Base-by-base conservation (phyloP, 1,140 invertebrate species). In the Lordiphosa stackelbergi region DNA sequence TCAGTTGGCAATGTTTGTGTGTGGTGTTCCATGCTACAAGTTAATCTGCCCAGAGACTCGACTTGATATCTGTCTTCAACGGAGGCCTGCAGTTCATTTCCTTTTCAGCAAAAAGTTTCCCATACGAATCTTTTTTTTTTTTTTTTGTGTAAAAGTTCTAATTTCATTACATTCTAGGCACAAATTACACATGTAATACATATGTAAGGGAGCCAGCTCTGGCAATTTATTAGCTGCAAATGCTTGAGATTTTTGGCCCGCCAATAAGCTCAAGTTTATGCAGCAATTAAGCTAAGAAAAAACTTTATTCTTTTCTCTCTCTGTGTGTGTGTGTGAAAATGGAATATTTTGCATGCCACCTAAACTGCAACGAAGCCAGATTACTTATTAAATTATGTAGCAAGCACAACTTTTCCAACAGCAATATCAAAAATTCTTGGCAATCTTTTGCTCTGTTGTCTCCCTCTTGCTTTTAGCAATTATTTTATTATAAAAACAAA, bases 101-200 rank as follows among this genome's bases (percentile, higher is more conserved):
- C 70, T 59, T 63, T 62, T 24, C 43, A 53, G 41, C 19, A 53
- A 54, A 62, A 53, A 59, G 31, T 34, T 53, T 36, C 31, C 45
- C 13, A 38, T 51, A 38, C 22, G 16, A 9, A 6, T 28, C 12
- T 66, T 73, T 65, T 62, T 43, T 31, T 24, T 42, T 13, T 54
- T 35, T 12, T 10, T 52, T 10, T 59, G 35, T 45, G 43, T 35
- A 73, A 75, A 83, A 79, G 55, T 79, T 79, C 77, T 83, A 79
- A 79, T 79, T 79, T 79, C 53, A 71, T 83, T 71, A 83, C 62
- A 61, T 61, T 61, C 66, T 66, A 51, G 37, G 63, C 63, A 56
- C 77, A 79, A 83, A 79, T 79, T 79, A 79, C 75, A 79, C 77
- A 83, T 79, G 75, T 79, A 79, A 79, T 81, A 77, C 75, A 79